Evolutionary conservation across 2,113 vertebrate species (phyloP), one percentile per base, ranked within the genome.

Genomic region (Dunckerocampus dactyliophorus): DNA sequence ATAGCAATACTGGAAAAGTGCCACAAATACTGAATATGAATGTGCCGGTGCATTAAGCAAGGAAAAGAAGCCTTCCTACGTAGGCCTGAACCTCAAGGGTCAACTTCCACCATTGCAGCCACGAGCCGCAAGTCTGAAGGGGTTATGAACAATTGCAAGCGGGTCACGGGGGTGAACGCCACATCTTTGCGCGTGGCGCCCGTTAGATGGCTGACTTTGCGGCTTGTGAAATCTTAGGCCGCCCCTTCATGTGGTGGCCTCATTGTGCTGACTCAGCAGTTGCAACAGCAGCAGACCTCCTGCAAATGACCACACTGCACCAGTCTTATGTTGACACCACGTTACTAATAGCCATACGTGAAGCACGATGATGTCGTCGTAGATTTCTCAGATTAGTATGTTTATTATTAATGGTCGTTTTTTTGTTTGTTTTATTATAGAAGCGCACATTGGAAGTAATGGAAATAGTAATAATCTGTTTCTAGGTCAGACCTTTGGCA

Each of bases 61-160:
- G 9, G 10, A 9, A 39, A 39, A 39, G 1, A 14, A 2, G 11
- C 4, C 12, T 22, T 71, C 42, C 67, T 69, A 47, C 59, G 46
- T 59, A 50, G 62, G 65, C 65, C 67, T 72, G 83, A 75, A 76
- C 69, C 72, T 72, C n/a, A 54, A 71, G 42, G 81, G 69, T 84
- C 76, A 85, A 77, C 76, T 80, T 67, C 67, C 74, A 73, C 71
- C 63, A 59, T 62, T 63, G 64, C 54, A 47, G 78, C 74, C 86
- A 82, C 48, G 50, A 82, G 77, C 75, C 54, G 0, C 62, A 50
- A 76, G 76, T 79, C 77, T 74, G 64, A 65, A 79, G 62, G 63
- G 76, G 79, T 82, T 85, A 68, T 65, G 74, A 66, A 78, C 87
- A 86, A 90, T 85, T 82, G 80, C 83, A 82, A 76, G 63, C 85